Base-by-base conservation (phyloP, 2,888 invertebrate genomes). In the Drosophila trichaetosa region DNA sequence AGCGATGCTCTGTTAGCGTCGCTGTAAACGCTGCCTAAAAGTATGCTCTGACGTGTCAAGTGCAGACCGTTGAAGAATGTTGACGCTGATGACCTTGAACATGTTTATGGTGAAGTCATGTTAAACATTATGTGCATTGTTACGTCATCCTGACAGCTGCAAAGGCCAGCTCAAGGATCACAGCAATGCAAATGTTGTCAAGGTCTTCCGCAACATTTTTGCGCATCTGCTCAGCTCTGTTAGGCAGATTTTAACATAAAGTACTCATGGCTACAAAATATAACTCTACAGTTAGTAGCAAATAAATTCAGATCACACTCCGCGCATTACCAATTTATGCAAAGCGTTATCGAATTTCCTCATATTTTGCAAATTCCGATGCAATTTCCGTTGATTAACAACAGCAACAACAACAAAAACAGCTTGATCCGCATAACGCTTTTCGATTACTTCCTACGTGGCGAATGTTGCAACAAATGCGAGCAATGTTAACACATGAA, bases 391-490 rank as follows among this genome's bases (percentile, higher is more conserved):
- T 82, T 79, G 68, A 80, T 74, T 62, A 69, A 54, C 69, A 69
- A 72, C 65, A 53, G 27, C 65, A 60, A 57, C 61, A 73, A 27
- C 67, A 67, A 49, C 58, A 69, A 65, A 57, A 46, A 31, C 49
- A 40, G 21, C 56, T 24, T 27, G 36, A 71, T 69, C 71, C 64
- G 69, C 77, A 76, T 76, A 79, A 74, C 82, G n/a, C 34, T 57
- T 60, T 69, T 68, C 74, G 82, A 75, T 76, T 87, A 83, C 89
- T 86, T 89, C 86, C 86, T 82, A 74, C 76, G 76, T 76, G 72
- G 79, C 68, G 67, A 85, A 85, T 87, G 88, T 81, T 76, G 90
- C 79, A 89, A 87, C 72, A 82, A 83, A 85, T 74, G 80, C 76
- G 76, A 84, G 85, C 84, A 87, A 79, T 79, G 81, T 71, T 70